phyloP scores from a whole-genome alignment of 2,797 vertebrate species.

The Tamandua tetradactyla region DNA sequence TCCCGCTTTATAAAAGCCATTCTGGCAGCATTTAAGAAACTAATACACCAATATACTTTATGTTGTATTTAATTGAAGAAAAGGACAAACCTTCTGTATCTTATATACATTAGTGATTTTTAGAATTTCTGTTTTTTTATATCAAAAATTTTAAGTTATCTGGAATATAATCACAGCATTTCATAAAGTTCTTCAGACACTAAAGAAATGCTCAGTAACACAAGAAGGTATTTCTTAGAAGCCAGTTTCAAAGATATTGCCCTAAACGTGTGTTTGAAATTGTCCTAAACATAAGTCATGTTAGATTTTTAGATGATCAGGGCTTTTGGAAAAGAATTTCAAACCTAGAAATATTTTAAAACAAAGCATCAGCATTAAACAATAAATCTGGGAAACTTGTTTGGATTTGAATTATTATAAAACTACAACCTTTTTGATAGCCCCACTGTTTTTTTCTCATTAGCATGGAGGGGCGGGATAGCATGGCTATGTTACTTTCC shows the following conservation, averaged over 20 bases:
- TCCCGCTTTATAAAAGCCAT: too few relatives aligned
- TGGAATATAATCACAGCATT: neutral
- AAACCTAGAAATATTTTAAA: conserved; percentile 14
- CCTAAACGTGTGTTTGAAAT: neutral
- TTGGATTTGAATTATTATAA: neutral
- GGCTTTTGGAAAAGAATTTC: conserved; percentile 30
- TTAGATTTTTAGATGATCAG: neutral
- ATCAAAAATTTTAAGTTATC: neutral
- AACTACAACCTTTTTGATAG: neutral
- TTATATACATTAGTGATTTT: neutral
- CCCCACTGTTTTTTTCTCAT: neutral
- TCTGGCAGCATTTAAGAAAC: too few relatives aligned
- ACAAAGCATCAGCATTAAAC: neutral
- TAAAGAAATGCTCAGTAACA: neutral
- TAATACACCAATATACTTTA: neutral
- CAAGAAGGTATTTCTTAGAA: neutral
- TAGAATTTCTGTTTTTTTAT: neutral
- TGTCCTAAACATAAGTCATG: neutral
- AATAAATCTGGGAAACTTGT: neutral
- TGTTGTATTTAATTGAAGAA: neutral
- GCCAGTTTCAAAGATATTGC: neutral
- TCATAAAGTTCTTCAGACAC: neutral
- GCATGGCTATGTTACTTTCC: neutral
- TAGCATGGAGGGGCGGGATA: neutral
- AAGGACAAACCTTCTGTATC: neutral